These are phyloP conservation scores for Suncus etruscus DNA, from an alignment of 2,113 vertebrate genomes.

Conservation along the genomic window DNA sequence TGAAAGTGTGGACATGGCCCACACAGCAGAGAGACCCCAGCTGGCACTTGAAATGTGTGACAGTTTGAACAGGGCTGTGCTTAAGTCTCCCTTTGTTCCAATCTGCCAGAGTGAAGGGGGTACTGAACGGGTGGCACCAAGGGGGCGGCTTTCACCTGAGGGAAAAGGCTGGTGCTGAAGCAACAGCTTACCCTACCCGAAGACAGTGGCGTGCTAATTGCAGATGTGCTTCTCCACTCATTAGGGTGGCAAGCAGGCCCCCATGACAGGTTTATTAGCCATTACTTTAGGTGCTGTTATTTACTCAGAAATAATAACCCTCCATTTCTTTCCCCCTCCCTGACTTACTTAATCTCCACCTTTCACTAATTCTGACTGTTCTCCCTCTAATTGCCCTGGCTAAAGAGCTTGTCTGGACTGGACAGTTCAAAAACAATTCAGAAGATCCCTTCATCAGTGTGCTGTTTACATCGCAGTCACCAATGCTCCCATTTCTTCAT, in stretches of 20 bases:
- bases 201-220: neutral
- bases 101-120: neutral
- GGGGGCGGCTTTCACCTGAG: neutral
- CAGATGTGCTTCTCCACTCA: neutral
- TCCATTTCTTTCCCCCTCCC: conserved; percentile 15
- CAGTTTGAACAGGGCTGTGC: neutral
- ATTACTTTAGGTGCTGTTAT: conserved; percentile 15
- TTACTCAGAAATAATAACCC: conserved; percentile 58
- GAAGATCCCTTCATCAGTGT: neutral
- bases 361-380: conserved; percentile 31
- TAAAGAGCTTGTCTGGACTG: neutral
- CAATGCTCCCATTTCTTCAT: neutral
- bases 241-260: neutral
- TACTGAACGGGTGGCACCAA: neutral
- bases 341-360: conserved; percentile 25
- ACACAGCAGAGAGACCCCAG: neutral
- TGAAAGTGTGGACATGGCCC: rapidly evolving
- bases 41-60: neutral
- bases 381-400: neutral
- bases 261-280: neutral
- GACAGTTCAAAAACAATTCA: neutral
- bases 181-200: neutral
- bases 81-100: neutral
- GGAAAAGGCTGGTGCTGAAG: neutral
- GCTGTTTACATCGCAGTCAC: neutral